phyloP scores from a whole-genome alignment of 2,888 invertebrate species.

The Argynnis bischoffii region DNA sequence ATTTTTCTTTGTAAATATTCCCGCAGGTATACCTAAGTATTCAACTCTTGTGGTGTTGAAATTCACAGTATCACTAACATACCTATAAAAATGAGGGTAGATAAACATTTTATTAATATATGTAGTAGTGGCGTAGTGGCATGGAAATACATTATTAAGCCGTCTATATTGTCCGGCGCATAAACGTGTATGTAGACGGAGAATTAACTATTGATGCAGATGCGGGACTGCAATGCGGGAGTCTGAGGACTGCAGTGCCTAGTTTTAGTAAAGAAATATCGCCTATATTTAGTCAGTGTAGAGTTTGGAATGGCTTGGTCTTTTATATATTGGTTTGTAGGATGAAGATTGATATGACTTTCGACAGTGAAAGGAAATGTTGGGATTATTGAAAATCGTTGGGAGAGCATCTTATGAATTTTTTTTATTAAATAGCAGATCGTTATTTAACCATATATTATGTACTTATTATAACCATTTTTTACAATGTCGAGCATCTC shows the following conservation, averaged over 20 bases:
- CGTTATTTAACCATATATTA: neutral
- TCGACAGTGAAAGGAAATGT: slow-evolving; percentile 7
- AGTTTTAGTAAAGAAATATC: slow-evolving; percentile 13
- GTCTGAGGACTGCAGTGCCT: slow-evolving; percentile 31
- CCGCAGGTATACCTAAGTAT: too few relatives aligned
- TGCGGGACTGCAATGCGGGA: slow-evolving; percentile 40
- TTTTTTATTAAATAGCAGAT: neutral
- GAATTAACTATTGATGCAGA: slow-evolving; percentile 29
- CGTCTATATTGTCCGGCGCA: neutral
- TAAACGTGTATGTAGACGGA: slow-evolving; percentile 1
- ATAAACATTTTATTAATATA: neutral
- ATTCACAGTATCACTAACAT: too few relatives aligned
- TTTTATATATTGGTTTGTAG: neutral
- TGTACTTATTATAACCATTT: too few relatives aligned
- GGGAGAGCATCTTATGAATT: neutral
- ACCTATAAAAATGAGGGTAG: too few relatives aligned
- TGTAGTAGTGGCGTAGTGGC: neutral
- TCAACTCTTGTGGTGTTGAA: too few relatives aligned
- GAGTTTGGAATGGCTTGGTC: slow-evolving; percentile 6
- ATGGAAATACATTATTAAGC: neutral
- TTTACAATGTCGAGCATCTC: too few relatives aligned
- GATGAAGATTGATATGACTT: slow-evolving; percentile 24
- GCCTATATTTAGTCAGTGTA: slow-evolving; percentile 18
- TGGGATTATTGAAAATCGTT: neutral
- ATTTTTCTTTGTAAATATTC: too few relatives aligned